Base-by-base conservation (phyloP, 1,140 invertebrate genomes). In the Drosophila tristis region DNA sequence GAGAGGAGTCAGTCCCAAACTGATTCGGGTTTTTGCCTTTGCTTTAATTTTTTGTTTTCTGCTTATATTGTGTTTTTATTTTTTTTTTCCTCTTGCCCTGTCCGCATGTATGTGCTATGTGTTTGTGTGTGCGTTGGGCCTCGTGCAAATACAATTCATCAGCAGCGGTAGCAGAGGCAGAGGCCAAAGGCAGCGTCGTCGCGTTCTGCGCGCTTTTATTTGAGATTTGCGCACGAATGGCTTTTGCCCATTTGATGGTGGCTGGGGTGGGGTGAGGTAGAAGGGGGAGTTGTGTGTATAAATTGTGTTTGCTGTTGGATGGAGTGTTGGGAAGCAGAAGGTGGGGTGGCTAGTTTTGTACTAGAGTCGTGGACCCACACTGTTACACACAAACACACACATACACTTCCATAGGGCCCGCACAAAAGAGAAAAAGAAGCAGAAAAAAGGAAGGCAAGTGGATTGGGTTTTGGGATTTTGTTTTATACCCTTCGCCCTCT, bases 171-270 rank as follows among this genome's bases (percentile, higher is more conserved):
- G 31, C 31, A 35, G 31, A 35, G 31, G 31, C 31, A 35, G 31
- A 35, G 31, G 31, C 9, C 31, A 35, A 35, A 35, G 31, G 31
- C 31, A 35, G 31, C 31, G 31, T 11, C 31, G 31, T 11, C 31
- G 31, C 31, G 78, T 80, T 87, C 75, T 81, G 78, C 81, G 78
- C 84, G 81, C 82, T 86, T 86, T 86, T 81, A 87, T 87, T 87
- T 86, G 70, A 75, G 70, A 87, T 86, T 86, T 81, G 82, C 78
- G 85, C 82, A 87, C 82, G 82, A 81, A 86, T 77, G 78, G 81
- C 63, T 75, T 75, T 57, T 35, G 29, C 47, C 54, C 55, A 48
- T 65, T 49, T 35, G 31, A 31, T 2, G 29, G 29, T 7, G 29
- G 29, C 16, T 31, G 9, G 31, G 31, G 8, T 2, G 31, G 0